Base-by-base conservation (phyloP, 1,140 invertebrate genomes). In the Drosophila cardini region DNA sequence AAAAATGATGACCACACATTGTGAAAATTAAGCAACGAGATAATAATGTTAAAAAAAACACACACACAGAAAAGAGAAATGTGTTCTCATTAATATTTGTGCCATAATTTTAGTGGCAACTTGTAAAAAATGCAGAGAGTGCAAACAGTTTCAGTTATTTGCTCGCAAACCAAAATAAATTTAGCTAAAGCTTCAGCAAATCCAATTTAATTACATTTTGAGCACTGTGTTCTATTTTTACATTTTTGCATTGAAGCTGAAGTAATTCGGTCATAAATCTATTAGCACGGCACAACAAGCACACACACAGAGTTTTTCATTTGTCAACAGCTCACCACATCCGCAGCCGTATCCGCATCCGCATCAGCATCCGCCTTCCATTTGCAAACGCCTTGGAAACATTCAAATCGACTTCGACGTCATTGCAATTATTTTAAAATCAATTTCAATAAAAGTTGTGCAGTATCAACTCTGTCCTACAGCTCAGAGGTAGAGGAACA, bases 371-470 rank as follows among this genome's bases (percentile, higher is more conserved):
- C 40, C 30, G 30, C 38, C 36, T 40, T 3, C 36, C 55, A 7
- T 50, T 30, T 34, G 32, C 36, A 58, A 30, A 13, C 30, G 38
- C 36, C n/a, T 62, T 60, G 76, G 2, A 3, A 32, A 76, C 69
- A 78, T 85, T 76, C 65, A 84, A 89, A 83, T 65, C 61, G 69
- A 61, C 73, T 69, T 79, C 76, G 72, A 76, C 76, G 72, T 72
- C 73, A 76, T 84, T 79, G 84, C 84, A 87, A 87, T 87, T 87
- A 87, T 87, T 80, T 84, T 53, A 77, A 84, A 89, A 87, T 87
- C 84, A 87, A 87, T 87, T 87, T 84, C 84, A 87, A 87, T 89
- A 90, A 87, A 87, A 87, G 85, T 87, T 87, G 21, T 57, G 62
- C 34, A 36, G 26, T 52, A 18, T 26, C 13, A 56, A 56, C 36